phyloP scores from a whole-genome alignment of 2,113 vertebrate species.

The Pica pica region DNA sequence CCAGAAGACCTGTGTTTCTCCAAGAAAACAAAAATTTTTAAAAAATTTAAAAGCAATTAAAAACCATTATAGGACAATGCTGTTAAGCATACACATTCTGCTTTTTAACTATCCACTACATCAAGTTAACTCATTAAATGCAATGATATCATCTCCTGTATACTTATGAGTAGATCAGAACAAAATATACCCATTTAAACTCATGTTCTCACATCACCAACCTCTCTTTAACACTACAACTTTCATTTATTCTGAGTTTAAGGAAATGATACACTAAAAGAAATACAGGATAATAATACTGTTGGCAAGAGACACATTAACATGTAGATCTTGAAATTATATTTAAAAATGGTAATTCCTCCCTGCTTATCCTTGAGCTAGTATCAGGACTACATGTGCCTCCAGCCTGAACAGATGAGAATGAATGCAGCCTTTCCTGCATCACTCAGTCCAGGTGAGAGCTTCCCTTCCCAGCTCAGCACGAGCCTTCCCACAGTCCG shows the following conservation, averaged over 20 bases:
- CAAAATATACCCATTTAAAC: background rate
- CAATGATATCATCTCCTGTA: background rate
- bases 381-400: background rate
- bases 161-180: background rate
- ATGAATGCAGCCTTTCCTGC: background rate
- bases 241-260: background rate
- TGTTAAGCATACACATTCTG: background rate
- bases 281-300: background rate
- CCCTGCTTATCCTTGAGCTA: background rate
- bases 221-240: background rate
- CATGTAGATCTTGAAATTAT: background rate
- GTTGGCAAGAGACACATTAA: background rate
- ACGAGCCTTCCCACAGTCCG: accelerated
- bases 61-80: background rate
- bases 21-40: background rate
- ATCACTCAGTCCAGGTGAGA: background rate
- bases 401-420: background rate
- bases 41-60: background rate
- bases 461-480: background rate
- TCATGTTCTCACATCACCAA: background rate
- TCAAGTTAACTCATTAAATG: background rate
- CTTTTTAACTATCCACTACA: background rate
- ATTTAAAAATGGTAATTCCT: background rate
- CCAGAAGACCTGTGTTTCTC: background rate
- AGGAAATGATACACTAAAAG: background rate